These are phyloP conservation scores for Macropus fuliginosus DNA, from an alignment of 2,797 vertebrate species.

Conservation along the genomic window DNA sequence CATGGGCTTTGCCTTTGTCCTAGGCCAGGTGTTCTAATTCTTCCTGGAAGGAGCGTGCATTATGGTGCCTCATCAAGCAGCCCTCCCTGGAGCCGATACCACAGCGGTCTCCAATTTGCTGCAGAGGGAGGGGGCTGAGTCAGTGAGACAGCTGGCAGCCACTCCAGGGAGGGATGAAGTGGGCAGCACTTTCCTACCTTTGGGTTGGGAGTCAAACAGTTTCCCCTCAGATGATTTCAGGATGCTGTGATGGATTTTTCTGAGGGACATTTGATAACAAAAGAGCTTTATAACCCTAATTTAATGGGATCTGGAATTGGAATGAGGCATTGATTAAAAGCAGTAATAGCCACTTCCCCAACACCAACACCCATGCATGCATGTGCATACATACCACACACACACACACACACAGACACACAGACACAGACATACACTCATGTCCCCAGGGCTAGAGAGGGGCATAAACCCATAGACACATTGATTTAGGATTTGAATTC, in stretches of 20 bases:
- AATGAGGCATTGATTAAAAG: slow-evolving; percentile 82
- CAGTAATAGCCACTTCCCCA: slow-evolving; percentile 79
- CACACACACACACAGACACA: no score
- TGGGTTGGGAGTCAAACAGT: slow-evolving; percentile 84
- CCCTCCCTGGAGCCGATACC: slow-evolving; percentile 83
- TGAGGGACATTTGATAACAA: slow-evolving; percentile 86
- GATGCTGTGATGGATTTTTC: slow-evolving; percentile 85
- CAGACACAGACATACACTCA: not conserved
- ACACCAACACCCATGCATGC: not conserved
- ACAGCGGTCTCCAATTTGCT: slow-evolving; percentile 78
- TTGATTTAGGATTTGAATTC: slow-evolving; percentile 70
- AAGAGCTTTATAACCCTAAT: slow-evolving; percentile 86
- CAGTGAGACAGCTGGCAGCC: slow-evolving; percentile 86
- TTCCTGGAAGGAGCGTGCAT: slow-evolving; percentile 83
- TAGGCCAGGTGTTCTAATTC: slow-evolving; percentile 86
- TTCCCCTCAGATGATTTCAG: slow-evolving; percentile 80
- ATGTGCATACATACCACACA: no score
- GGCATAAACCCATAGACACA: slow-evolving; percentile 70
- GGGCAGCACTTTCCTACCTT: slow-evolving; percentile 80
- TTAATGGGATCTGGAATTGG: slow-evolving; percentile 83
- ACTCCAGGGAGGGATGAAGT: slow-evolving; percentile 79
- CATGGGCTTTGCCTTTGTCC: slow-evolving; percentile 83
- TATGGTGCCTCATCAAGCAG: slow-evolving; percentile 84
- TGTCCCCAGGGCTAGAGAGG: slow-evolving; percentile 53
- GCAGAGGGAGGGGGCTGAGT: slow-evolving; percentile 83